A percentile compares a stretch with the other conserved stretches of the same genome.
phyloP scores from a whole-genome alignment of 2,113 vertebrate species.

The Aramus guarauna region DNA sequence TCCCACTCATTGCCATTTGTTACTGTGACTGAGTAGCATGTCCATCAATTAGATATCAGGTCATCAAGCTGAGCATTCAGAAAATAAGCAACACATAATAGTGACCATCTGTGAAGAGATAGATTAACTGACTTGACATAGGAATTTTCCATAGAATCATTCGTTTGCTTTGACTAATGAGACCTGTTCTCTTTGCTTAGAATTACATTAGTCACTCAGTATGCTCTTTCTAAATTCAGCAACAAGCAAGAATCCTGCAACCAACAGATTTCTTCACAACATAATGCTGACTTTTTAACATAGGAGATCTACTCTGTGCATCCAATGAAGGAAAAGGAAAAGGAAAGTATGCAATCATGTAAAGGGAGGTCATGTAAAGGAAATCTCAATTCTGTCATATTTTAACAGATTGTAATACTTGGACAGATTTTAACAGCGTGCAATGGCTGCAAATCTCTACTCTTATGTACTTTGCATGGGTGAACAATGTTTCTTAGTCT shows the following conservation, averaged over 20 bases:
- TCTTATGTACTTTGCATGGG: not conserved
- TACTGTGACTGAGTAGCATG: not conserved
- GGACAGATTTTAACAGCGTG: not conserved
- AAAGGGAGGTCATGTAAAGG: not conserved
- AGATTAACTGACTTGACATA: not conserved
- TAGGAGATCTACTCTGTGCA: not conserved
- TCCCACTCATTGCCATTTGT: not conserved
- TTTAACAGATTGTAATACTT: not conserved
- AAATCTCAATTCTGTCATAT: not conserved
- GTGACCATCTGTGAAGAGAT: not conserved
- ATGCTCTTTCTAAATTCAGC: constrained; percentile 25
- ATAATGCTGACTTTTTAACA: not conserved
- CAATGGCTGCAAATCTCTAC: not conserved
- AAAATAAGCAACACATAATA: not conserved
- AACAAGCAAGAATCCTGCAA: not conserved
- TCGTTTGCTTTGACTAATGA: constrained; percentile 26
- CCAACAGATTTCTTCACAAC: not conserved
- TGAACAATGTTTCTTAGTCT: not conserved
- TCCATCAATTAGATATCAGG: not conserved
- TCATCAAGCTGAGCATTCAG: not conserved
- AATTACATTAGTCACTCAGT: constrained; percentile 29
- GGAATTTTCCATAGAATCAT: constrained; percentile 31
- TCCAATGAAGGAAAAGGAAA: not conserved
- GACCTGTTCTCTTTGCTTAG: constrained; percentile 25
- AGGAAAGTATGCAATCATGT: not conserved